Conservation (phyloP, 2,888 invertebrate genomes). For the Yponomeuta sedellus region DNA sequence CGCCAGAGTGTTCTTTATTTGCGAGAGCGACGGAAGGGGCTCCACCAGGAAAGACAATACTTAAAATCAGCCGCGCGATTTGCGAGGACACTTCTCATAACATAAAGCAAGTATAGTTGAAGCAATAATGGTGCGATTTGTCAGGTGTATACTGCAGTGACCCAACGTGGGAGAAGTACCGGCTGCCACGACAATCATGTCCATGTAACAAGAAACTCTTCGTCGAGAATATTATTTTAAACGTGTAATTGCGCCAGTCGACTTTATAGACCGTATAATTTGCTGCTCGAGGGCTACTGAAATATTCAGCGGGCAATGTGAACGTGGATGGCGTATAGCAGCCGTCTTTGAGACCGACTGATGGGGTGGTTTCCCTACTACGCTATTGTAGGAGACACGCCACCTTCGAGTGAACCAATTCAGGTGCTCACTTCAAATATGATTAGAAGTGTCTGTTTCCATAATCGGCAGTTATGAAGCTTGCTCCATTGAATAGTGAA, state of each 20-base stretch:
- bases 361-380: neutral
- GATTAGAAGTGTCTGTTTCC: slow-evolving; percentile 6
- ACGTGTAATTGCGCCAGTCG: slow-evolving; percentile 46
- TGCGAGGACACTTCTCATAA: too few species aligned
- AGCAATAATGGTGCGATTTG: slow-evolving; percentile 3
- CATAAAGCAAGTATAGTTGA: neutral
- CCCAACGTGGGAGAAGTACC: slow-evolving; percentile 41
- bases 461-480: neutral
- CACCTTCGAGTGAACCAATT: slow-evolving; percentile 39
- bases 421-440: slow-evolving; percentile 38
- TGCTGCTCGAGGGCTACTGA: slow-evolving; percentile 48
- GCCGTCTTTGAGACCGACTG: slow-evolving; percentile 25
- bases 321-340: slow-evolving; percentile 40
- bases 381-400: slow-evolving; percentile 20
- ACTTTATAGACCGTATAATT: slow-evolving; percentile 55
- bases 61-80: too few species aligned
- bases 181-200: slow-evolving; percentile 46
- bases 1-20: too few species aligned
- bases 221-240: slow-evolving; percentile 43
- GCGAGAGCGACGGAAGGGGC: too few species aligned
- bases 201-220: slow-evolving; percentile 43
- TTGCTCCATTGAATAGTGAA: neutral
- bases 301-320: slow-evolving; percentile 63
- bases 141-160: slow-evolving; percentile 7
- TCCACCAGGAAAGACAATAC: too few species aligned